These are phyloP conservation scores for Pangasius larnaudii DNA, from an alignment of 2,797 vertebrate genomes.

Conservation along the genomic window DNA sequence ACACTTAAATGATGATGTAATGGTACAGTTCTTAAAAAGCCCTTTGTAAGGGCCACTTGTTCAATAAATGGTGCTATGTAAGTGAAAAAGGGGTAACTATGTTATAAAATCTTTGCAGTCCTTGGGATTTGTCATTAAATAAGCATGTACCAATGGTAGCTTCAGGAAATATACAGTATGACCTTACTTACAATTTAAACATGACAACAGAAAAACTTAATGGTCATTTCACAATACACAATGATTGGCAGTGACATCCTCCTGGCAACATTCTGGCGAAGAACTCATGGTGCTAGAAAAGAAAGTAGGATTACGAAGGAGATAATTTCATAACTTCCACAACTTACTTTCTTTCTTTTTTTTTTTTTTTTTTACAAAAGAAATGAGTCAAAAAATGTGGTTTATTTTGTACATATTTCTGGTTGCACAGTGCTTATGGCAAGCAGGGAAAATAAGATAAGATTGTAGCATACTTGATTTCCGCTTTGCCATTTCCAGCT, in stretches of 20 bases:
- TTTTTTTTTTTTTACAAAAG: neutral
- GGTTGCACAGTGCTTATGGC: neutral
- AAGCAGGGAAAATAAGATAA: constrained; percentile 1
- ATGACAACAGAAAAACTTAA: neutral
- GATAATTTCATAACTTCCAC: neutral
- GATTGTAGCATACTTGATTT: neutral
- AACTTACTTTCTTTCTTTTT: neutral
- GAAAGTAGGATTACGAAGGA: neutral
- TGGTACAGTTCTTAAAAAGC: neutral
- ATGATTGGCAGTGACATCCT: too few species aligned
- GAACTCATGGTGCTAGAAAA: neutral
- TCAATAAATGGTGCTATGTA: neutral
- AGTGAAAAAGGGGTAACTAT: neutral
- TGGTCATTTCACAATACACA: neutral
- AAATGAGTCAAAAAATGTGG: neutral
- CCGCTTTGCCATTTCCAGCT: constrained; percentile 11
- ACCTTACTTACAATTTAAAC: neutral
- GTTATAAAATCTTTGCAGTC: neutral
- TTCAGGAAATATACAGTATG: neutral
- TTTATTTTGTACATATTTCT: neutral
- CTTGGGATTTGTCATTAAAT: neutral
- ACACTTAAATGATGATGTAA: neutral
- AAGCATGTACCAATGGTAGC: neutral
- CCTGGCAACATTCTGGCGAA: neutral
- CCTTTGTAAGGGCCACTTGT: neutral